Conservation (phyloP, 2,888 invertebrate genomes). For the Acanthosoma haemorrhoidale region DNA sequence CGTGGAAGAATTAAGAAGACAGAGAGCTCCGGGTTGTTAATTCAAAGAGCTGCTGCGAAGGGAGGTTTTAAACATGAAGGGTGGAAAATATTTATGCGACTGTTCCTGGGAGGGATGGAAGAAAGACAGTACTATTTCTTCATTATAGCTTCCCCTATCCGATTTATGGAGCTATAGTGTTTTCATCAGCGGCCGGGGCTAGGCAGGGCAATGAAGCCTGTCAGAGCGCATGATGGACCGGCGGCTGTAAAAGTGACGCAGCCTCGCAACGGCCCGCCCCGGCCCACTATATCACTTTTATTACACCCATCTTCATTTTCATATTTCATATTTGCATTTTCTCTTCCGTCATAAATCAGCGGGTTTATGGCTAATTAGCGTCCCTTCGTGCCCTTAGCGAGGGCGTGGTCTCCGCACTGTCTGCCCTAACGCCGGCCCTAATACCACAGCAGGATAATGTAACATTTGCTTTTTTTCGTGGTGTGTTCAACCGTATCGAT, state of each 20-base stretch:
- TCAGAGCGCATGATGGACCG: constrained; percentile 65
- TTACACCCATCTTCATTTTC: constrained; percentile 68
- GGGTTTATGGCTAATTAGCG: constrained; percentile 61
- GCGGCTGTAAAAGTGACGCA: constrained; percentile 67
- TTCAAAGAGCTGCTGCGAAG: constrained; percentile 7
- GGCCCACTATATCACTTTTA: constrained; percentile 67
- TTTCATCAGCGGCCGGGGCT: constrained; percentile 37
- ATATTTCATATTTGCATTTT: constrained; percentile 51
- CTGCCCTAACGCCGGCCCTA: background rate
- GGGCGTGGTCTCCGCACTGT: too few species aligned
- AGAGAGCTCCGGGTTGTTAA: constrained; percentile 2
- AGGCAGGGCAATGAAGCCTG: constrained; percentile 54
- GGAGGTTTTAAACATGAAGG: too few species aligned
- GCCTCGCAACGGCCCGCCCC: constrained; percentile 64
- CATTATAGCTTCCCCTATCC: constrained; percentile 35
- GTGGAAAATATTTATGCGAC: constrained; percentile 11
- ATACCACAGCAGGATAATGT: too few species aligned
- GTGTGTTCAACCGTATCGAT: too few species aligned
- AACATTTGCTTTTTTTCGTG: too few species aligned
- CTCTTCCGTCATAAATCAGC: constrained; percentile 57
- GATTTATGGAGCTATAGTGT: constrained; percentile 40
- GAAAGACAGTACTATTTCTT: constrained; percentile 38
- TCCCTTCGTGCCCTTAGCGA: too few species aligned
- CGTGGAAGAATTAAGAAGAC: constrained; percentile 8
- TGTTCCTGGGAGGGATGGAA: constrained; percentile 25